Conservation (phyloP, 2,888 invertebrate species). For the Dicycla oo region DNA sequence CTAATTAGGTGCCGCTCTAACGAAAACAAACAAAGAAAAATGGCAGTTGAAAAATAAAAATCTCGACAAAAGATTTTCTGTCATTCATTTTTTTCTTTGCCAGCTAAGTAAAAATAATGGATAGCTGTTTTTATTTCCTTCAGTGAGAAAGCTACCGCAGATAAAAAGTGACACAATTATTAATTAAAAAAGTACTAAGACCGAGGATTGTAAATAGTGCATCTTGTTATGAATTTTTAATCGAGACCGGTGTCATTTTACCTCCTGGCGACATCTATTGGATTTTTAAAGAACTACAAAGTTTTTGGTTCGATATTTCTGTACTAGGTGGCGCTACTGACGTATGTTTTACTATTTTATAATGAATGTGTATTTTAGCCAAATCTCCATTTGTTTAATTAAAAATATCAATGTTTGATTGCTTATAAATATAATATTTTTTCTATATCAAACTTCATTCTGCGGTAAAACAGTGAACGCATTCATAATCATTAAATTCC, state of each 20-base stretch:
- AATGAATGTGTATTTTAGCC: rapidly evolving
- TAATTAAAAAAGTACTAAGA: constrained; percentile 52
- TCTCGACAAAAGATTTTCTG: constrained; percentile 63
- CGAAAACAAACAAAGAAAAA: constrained; percentile 57
- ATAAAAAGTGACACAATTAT: constrained; percentile 58
- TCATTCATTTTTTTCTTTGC: constrained; percentile 70
- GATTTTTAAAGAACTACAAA: background rate
- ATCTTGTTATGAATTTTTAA: constrained; percentile 28
- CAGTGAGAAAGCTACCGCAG: constrained; percentile 37
- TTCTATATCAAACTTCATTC: background rate
- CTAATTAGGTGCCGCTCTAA: constrained; percentile 50
- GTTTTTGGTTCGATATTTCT: background rate
- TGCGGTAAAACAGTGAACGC: constrained; percentile 51
- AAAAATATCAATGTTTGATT: background rate
- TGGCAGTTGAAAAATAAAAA: constrained; percentile 38
- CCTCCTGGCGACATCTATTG: constrained; percentile 33
- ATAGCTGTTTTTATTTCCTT: constrained; percentile 50
- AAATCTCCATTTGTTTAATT: background rate
- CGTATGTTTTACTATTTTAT: background rate
- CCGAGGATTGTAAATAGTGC: constrained; percentile 30
- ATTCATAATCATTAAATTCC: constrained; percentile 34
- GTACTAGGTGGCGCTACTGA: constrained; percentile 29
- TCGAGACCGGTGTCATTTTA: background rate
- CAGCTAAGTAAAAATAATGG: constrained; percentile 63
- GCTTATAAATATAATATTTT: background rate